These are phyloP conservation scores for Drosophila bunnanda DNA, from an alignment of 2,888 invertebrate species.

Conservation along the genomic window DNA sequence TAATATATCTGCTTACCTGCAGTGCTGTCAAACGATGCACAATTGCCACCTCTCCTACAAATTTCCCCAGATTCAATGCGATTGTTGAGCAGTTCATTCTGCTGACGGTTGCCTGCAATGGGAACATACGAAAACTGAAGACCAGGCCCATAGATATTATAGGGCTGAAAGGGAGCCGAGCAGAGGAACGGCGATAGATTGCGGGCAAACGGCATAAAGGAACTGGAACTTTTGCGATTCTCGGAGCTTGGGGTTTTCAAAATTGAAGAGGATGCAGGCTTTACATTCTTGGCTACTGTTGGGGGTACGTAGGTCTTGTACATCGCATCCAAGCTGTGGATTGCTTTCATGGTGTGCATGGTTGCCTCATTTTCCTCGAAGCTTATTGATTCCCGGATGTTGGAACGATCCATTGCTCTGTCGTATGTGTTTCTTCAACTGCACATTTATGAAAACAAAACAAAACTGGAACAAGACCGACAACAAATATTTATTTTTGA, in stretches of 20 bases:
- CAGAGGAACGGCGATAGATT: no score
- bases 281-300: no score
- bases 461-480: background rate
- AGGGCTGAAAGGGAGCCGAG: background rate
- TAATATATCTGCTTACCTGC: background rate
- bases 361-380: background rate
- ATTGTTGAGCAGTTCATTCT: background rate
- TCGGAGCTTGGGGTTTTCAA: background rate
- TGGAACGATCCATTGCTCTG: background rate
- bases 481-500: background rate
- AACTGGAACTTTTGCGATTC: background rate
- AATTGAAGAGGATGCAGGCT: no score
- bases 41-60: background rate
- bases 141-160: no score
- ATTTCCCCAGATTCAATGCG: slow-evolving; percentile 13
- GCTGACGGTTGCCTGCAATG: background rate
- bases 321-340: background rate
- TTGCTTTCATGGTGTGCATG: background rate
- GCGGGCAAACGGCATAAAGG: no score
- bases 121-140: background rate
- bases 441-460: background rate
- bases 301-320: background rate
- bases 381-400: background rate
- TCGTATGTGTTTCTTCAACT: background rate
- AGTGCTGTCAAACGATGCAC: background rate